phyloP scores from a whole-genome alignment of 2,888 invertebrate species.

The Plutella xylostella region DNA sequence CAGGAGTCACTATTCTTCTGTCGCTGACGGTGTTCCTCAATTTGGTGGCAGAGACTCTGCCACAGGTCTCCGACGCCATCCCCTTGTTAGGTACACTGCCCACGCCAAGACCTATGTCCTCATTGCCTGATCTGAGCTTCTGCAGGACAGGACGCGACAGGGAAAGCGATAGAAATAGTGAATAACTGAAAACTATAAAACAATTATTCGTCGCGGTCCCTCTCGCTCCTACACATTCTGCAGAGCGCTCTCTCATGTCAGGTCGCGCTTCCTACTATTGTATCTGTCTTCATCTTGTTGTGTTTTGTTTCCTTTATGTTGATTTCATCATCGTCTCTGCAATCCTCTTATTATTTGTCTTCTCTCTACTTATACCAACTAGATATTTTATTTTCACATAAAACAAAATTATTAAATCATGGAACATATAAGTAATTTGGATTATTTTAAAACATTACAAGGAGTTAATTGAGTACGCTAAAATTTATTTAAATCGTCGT shows the following conservation, averaged over 20 bases:
- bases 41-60: slow-evolving; percentile 99
- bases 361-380: slow-evolving; percentile 18
- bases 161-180: no score
- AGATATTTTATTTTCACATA: slow-evolving; percentile 22
- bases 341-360: slow-evolving; percentile 22
- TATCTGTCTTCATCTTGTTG: slow-evolving; percentile 1
- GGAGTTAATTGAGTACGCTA: slow-evolving; percentile 57
- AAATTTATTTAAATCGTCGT: slow-evolving; percentile 10
- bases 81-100: slow-evolving; percentile 95
- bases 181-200: neutral
- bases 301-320: slow-evolving; percentile 3
- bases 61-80: slow-evolving; percentile 99
- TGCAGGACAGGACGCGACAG: no score
- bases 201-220: neutral
- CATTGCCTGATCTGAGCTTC: no score
- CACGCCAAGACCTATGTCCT: slow-evolving; percentile 39
- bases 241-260: slow-evolving; percentile 1
- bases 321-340: neutral
- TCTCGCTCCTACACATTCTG: no score
- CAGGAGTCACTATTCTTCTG: slow-evolving; percentile 99
- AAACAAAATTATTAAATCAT: slow-evolving; percentile 21
- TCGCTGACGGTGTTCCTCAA: slow-evolving; percentile 99
- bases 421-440: slow-evolving; percentile 32
- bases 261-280: neutral
- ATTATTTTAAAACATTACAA: slow-evolving; percentile 65